phyloP scores from a whole-genome alignment of 2,113 vertebrate species.

The Bos javanicus region DNA sequence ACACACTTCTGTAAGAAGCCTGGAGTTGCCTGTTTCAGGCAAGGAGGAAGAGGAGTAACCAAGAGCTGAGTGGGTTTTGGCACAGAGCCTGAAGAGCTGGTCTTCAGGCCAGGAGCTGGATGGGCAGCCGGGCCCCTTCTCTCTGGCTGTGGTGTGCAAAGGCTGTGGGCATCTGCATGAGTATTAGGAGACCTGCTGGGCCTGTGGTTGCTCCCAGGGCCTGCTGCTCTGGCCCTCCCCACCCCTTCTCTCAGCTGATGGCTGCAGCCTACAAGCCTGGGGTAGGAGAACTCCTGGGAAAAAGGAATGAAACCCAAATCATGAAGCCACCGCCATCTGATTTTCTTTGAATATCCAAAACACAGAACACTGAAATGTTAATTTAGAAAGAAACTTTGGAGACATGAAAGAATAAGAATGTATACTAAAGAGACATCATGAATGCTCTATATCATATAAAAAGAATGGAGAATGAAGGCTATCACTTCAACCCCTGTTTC shows the following conservation, averaged over 20 bases:
- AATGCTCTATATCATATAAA: neutral
- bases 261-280: neutral
- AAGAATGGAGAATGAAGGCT: neutral
- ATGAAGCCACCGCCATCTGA: neutral
- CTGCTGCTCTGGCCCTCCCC: neutral
- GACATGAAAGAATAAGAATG: neutral
- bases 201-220: too few relatives aligned
- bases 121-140: rapidly evolving
- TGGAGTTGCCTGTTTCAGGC: neutral
- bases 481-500: neutral
- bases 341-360: neutral
- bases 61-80: neutral
- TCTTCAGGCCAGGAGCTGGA: neutral
- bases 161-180: neutral
- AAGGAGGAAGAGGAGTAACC: neutral
- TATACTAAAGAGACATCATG: neutral
- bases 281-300: neutral
- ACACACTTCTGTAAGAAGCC: neutral
- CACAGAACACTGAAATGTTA: neutral
- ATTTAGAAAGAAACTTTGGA: neutral
- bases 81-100: neutral
- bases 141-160: too few relatives aligned
- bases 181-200: neutral
- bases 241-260: neutral
- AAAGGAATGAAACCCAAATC: neutral